A percentile compares a stretch with the other conserved stretches of the same genome.
Evolutionary conservation across 2,888 invertebrate genomes (phyloP).

Genomic region (Andrena marginata): DNA sequence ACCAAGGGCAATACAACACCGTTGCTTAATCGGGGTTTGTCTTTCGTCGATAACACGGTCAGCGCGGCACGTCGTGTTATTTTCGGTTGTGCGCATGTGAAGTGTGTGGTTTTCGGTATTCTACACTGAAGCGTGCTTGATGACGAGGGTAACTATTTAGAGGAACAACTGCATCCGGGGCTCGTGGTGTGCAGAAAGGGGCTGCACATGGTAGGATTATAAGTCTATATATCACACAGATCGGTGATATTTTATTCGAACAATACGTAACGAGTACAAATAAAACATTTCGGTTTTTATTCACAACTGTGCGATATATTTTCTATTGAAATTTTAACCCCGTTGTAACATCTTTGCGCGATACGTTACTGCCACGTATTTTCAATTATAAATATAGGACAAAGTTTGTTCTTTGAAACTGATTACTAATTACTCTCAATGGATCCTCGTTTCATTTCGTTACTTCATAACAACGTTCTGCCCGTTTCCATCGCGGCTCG

Average conservation of each 20-base stretch:
- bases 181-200: neutral
- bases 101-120: neutral
- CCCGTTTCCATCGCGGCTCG: neutral
- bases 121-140: neutral
- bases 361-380: too few relatives aligned
- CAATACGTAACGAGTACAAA: neutral
- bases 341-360: too few relatives aligned
- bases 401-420: neutral
- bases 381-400: too few relatives aligned
- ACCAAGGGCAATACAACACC: too few relatives aligned
- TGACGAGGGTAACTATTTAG: neutral
- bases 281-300: neutral
- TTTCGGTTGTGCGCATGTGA: too few relatives aligned
- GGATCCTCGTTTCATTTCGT: neutral
- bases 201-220: neutral
- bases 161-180: neutral
- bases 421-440: slow-evolving; percentile 2
- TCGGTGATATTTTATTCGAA: neutral
- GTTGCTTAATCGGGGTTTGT: too few relatives aligned
- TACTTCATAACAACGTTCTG: slow-evolving; percentile 35
- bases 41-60: too few relatives aligned
- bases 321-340: too few relatives aligned
- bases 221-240: neutral
- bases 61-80: too few relatives aligned
- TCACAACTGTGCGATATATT: neutral